Evolutionary conservation across 1,140 invertebrate species (phyloP).

Genomic region (Diploscapter pachys): DNA sequence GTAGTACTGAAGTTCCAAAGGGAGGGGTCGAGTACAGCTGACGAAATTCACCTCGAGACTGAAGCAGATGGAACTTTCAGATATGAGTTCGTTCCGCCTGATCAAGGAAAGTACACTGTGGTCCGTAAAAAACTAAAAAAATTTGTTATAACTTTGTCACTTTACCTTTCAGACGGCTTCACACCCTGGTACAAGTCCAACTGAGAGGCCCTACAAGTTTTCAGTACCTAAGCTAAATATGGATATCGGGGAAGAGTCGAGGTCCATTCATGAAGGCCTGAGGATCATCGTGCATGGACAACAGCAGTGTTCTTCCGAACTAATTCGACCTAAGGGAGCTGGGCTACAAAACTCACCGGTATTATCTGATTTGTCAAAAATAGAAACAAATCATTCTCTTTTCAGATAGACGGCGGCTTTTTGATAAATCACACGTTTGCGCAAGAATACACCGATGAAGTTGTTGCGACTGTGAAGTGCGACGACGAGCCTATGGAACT

Average conservation of each 20-base stretch:
- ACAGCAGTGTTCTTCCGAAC: conserved; percentile 6
- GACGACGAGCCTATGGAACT: no score
- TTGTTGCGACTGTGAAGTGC: no score
- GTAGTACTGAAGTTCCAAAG: conserved; percentile 8
- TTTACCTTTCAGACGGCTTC: no score
- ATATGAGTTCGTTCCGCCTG: conserved; percentile 10
- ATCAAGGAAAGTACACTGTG: conserved; percentile 6
- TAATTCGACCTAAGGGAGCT: conserved; percentile 13
- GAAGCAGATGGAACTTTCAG: conserved; percentile 2
- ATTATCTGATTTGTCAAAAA: no score
- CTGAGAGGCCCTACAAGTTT: no score
- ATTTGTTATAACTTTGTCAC: no score
- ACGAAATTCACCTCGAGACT: conserved; percentile 11
- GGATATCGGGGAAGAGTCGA: conserved; percentile 8
- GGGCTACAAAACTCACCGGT: background rate
- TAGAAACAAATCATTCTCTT: no score
- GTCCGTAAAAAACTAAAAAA: no score
- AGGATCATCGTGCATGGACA: background rate
- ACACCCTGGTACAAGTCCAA: no score
- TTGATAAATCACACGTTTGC: no score
- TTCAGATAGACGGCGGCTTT: no score
- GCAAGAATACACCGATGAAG: no score
- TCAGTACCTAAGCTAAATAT: conserved; percentile 15
- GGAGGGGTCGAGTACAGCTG: conserved; percentile 1
- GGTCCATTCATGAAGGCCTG: background rate